A percentile compares a stretch with the other conserved stretches of the same genome.
These are phyloP conservation scores for Coregonus clupeaformis DNA, from an alignment of 2,113 vertebrate species.

Conservation along the genomic window DNA sequence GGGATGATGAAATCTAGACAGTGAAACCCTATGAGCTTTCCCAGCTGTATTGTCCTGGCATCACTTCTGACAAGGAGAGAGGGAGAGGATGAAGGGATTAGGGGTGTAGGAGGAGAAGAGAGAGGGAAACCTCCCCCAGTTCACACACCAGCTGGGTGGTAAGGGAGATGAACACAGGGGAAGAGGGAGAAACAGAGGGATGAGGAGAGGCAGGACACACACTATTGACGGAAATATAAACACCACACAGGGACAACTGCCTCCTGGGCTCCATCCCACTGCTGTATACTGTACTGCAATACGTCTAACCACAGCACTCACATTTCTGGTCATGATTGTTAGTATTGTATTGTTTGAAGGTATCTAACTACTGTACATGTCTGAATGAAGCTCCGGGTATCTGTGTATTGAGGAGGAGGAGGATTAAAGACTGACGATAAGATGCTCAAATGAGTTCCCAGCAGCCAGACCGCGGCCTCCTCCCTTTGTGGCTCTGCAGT, in stretches of 20 bases:
- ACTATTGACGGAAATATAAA: constrained; percentile 27
- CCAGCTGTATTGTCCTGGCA: constrained; percentile 74
- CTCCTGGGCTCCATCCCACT: constrained; percentile 39
- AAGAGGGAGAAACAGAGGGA: too few species aligned
- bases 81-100: constrained; percentile 9
- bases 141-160: constrained; percentile 18
- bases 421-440: not conserved
- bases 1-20: constrained; percentile 44
- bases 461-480: too few species aligned
- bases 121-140: constrained; percentile 31
- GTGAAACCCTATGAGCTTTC: constrained; percentile 61
- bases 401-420: too few species aligned
- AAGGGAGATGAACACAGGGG: not conserved
- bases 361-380: not conserved
- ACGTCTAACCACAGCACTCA: too few species aligned
- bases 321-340: not conserved
- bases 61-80: constrained; percentile 49
- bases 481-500: too few species aligned
- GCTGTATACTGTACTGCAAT: not conserved
- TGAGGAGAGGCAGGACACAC: too few species aligned
- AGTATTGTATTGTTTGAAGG: not conserved
- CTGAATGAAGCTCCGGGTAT: not conserved
- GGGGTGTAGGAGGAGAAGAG: not conserved
- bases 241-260: constrained; percentile 22
- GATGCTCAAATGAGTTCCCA: constrained; percentile 22